Evolutionary conservation across 1,140 invertebrate species (phyloP).

Genomic region (Bactericera cockerelli): DNA sequence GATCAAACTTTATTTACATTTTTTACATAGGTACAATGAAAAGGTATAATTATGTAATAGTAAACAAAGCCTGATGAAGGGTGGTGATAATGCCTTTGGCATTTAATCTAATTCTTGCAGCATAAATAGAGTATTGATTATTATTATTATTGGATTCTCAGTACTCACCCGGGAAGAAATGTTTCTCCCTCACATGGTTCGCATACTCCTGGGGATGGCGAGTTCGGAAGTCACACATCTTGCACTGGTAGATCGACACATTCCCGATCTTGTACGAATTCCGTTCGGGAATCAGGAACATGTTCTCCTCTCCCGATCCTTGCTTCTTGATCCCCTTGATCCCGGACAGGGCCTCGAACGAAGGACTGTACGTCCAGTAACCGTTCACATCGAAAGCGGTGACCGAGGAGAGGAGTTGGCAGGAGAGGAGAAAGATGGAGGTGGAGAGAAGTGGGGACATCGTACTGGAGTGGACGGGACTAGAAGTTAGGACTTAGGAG

Average conservation of each 20-base stretch:
- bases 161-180: constrained; percentile 4
- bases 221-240: background rate
- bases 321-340: background rate
- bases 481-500: background rate
- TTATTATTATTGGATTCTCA: too few relatives aligned
- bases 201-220: background rate
- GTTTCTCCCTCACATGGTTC: background rate
- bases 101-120: too few relatives aligned
- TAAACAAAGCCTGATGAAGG: too few relatives aligned
- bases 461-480: background rate
- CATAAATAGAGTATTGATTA: too few relatives aligned
- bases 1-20: too few relatives aligned
- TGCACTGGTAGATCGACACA: background rate
- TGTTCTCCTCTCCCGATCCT: background rate
- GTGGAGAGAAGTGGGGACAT: background rate
- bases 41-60: too few relatives aligned
- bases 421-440: background rate
- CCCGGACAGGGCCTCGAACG: background rate
- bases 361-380: background rate
- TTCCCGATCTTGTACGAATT: background rate
- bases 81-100: too few relatives aligned
- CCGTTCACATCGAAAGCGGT: background rate
- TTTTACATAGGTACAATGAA: too few relatives aligned
- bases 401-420: background rate
- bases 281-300: background rate